Evolutionary conservation across 2,113 vertebrate genomes (phyloP), one percentile per base, ranked within the genome.

Genomic region (Actenoides lindsayi): DNA sequence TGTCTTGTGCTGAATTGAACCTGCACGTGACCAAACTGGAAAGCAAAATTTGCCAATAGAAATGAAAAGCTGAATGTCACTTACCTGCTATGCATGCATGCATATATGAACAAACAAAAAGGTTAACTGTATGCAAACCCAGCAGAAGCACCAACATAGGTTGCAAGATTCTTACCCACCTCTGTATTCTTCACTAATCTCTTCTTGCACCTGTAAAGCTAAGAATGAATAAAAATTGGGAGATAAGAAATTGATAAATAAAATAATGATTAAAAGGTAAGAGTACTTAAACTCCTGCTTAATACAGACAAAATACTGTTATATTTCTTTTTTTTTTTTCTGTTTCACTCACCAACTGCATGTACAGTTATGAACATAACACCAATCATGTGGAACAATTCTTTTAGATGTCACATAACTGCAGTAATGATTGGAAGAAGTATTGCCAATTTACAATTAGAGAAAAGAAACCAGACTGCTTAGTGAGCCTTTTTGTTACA

Each of bases 51-150:
- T 94, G 41, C 60, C 76, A 68, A 31, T 56, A 82, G 71, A 63
- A 54, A 23, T 53, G 9, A 53, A 78, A 87, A 79, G 39, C 31
- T 89, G 53, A 83, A 10, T 83, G 77, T 79, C 37, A 73, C 44
- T 93, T 81, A 94, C 62, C n/a, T 93, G 87, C 82, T 96, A 90
- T 93, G 75, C 94, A 8, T 97, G 98, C 95, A 86, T 97, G 97
- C 93, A 94, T 97, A 95, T 96, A 93, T 84, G 75, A 81, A 76
- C 4, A 69, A 92, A 39, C 48, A 68, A 50, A 77, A 93, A 48
- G 7, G 9, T 69, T 83, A 69, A 68, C 75, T 88, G 53, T 64
- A 31, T 63, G 89, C 35, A 91, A 92, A 82, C 50, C 35, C 46
- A 17, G 3, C 18, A 20, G 42, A 77, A 81, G 37, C 81, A 83